Evolutionary conservation across 2,113 vertebrate genomes (phyloP).

Genomic region (Lampris megalopsis): DNA sequence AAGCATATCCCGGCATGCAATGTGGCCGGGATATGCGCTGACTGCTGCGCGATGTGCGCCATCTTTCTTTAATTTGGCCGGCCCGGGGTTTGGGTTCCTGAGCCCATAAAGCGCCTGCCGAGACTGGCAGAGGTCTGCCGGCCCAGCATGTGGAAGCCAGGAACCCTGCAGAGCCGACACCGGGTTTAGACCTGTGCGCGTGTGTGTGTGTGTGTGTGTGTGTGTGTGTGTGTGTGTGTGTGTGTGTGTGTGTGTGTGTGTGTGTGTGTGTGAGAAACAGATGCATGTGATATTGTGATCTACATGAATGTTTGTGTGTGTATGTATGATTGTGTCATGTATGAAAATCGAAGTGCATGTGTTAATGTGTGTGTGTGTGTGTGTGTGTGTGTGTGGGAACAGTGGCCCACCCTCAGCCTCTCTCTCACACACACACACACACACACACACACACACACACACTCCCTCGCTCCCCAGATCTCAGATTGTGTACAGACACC

Average conservation of each 20-base stretch:
- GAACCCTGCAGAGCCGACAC: constrained; percentile 21
- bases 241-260: constrained; percentile 2
- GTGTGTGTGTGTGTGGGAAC: too few relatives aligned
- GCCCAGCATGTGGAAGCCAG: neutral
- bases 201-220: constrained; percentile 16
- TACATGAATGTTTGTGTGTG: neutral
- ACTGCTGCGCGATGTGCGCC: constrained; percentile 14
- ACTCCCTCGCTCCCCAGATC: constrained; percentile 1
- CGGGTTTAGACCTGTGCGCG: neutral
- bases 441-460: too few relatives aligned
- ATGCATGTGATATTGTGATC: neutral
- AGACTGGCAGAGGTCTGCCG: constrained; percentile 8
- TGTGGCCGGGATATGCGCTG: constrained; percentile 20
- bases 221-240: constrained; percentile 23
- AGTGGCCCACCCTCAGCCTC: too few relatives aligned
- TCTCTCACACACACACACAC: too few relatives aligned
- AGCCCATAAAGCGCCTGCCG: constrained; percentile 26
- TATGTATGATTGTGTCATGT: too few relatives aligned
- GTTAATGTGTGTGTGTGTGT: neutral
- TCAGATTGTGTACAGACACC: constrained; percentile 28
- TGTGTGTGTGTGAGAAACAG: constrained; percentile 10
- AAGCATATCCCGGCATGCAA: too few relatives aligned
- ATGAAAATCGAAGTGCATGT: too few relatives aligned
- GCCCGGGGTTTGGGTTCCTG: constrained; percentile 39
- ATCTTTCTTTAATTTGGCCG: constrained; percentile 45